These are phyloP conservation scores for Cotesia congregata DNA, from an alignment of 2,888 invertebrate species.

Conservation along the genomic window DNA sequence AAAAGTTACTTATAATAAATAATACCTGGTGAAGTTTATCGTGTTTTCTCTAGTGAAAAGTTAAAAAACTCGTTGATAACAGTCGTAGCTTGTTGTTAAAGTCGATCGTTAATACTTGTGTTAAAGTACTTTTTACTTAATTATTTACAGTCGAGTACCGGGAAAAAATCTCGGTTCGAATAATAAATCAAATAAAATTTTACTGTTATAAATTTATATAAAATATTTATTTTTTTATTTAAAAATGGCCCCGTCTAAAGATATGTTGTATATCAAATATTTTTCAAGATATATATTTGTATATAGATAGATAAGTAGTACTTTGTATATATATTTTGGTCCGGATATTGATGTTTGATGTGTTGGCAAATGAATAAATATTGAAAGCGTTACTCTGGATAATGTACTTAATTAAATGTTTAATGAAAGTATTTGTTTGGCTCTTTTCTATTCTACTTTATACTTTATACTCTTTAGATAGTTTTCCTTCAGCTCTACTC, in stretches of 20 bases:
- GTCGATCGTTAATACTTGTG: not conserved
- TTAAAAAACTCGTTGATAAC: not conserved
- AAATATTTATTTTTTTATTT: conserved; percentile 29
- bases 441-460: no score
- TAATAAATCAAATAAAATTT: not conserved
- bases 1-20: not conserved
- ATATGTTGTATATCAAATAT: conserved; percentile 23
- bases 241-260: conserved; percentile 21
- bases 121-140: not conserved
- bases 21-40: not conserved
- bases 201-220: conserved; percentile 38
- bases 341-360: conserved; percentile 5
- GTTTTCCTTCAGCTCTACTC: not conserved
- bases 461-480: not conserved
- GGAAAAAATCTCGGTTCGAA: not conserved
- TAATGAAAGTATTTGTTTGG: not conserved
- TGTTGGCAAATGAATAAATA: no score
- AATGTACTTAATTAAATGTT: not conserved
- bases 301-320: conserved; percentile 7
- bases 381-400: not conserved
- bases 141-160: not conserved
- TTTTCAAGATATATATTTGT: conserved; percentile 24
- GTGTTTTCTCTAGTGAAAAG: not conserved
- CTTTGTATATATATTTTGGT: conserved; percentile 18
- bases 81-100: not conserved